These are phyloP conservation scores for Mirza zaza DNA, from an alignment of 2,113 vertebrate genomes.

Conservation along the genomic window DNA sequence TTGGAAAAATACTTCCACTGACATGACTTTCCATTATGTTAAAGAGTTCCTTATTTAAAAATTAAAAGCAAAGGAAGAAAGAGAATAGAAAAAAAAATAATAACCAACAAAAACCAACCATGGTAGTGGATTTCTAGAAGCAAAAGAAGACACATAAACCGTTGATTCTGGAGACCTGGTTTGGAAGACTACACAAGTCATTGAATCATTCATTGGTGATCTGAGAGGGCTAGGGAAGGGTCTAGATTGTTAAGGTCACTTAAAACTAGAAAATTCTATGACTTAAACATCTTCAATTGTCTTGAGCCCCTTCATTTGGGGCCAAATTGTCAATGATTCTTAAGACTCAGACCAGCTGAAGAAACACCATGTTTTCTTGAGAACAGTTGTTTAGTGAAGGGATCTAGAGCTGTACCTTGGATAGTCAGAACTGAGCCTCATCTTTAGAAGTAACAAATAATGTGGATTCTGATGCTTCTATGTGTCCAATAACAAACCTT, in stretches of 20 bases:
- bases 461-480: not conserved
- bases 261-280: slow-evolving; percentile 17
- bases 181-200: not conserved
- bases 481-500: not conserved
- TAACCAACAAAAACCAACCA: not conserved
- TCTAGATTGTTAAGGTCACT: not conserved
- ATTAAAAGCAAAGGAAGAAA: not conserved
- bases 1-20: slow-evolving; percentile 43
- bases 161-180: not conserved
- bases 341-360: not conserved
- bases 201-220: not conserved
- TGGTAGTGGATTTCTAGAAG: not conserved
- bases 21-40: slow-evolving; percentile 28
- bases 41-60: not conserved
- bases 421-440: not conserved
- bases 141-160: not conserved
- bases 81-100: not conserved
- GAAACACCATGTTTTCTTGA: not conserved
- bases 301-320: not conserved
- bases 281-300: not conserved
- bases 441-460: not conserved
- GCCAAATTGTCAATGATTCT: not conserved
- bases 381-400: not conserved
- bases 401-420: not conserved
- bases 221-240: not conserved